Base-by-base conservation (phyloP, 2,888 invertebrate species). In the Pollenia angustigena region DNA sequence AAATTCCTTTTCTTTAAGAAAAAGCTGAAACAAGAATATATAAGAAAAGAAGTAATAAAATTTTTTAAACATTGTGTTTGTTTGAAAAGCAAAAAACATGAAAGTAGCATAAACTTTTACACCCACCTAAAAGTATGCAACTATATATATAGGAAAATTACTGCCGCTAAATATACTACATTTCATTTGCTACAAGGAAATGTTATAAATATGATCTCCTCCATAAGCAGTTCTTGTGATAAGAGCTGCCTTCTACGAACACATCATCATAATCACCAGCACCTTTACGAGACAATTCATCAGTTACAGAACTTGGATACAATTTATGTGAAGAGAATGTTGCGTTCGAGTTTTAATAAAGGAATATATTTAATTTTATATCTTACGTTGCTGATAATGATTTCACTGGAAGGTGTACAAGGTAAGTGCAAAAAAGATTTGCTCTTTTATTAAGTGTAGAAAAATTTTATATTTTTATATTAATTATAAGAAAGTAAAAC, bases 171-270 rank as follows among this genome's bases (percentile, higher is more conserved):
- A 42, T 75, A 71, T 79, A 62, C 74, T 46, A 80, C 32, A 72
- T 64, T 52, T n/a, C 8, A 44, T 18, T 72, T 40, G 12, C 16
- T 46, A 56, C 23, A 46, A 74, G 11, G 48, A 64, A 81, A 87
- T 87, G 87, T 64, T 81, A 56, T 87, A 87, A 87, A 85, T 72
- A 85, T 85, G 81, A 68, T 66, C 32, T 74, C 42, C 44, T 14
- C 18, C 32, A 50, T 18, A 64, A 76, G 80, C 74, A 84, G 87
- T 87, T 87, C 81, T 81, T 78, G 48, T 52, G 7, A 4, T 56
- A 84, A 76, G 81, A 84, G 60, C 87, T 84, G 84, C 48, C 68
- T 40, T 64, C 14, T 11, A n/a, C 62, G 42, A 42, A 64, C 76
- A 32, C 32, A 32, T 74, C 76, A 76, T 76, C 80, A 60, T n/a